These are phyloP conservation scores for Zophobas atratus DNA, from an alignment of 1,140 invertebrate species.

Conservation along the genomic window DNA sequence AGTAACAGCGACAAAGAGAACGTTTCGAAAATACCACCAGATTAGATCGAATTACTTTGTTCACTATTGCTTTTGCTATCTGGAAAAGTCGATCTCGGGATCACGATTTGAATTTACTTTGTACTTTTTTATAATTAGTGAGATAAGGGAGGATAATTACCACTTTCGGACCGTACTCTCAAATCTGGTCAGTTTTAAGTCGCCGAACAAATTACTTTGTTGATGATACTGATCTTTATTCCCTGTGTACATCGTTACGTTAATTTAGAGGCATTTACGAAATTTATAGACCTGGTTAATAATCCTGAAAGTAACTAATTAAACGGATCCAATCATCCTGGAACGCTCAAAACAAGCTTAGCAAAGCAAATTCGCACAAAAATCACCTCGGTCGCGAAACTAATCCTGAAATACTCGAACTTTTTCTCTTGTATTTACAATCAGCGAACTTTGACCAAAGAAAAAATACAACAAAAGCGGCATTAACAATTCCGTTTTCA, in stretches of 20 bases:
- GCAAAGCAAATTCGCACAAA: not conserved
- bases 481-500: conserved; percentile 26
- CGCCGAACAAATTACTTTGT: conserved; percentile 22
- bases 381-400: not conserved
- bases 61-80: not conserved
- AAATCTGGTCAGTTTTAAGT: conserved; percentile 25
- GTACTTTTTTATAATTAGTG: conserved; percentile 10
- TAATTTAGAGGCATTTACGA: conserved; percentile 7
- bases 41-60: conserved; percentile 11
- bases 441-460: conserved; percentile 11
- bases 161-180: not conserved
- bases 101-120: not conserved
- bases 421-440: conserved; percentile 21
- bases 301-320: conserved; percentile 15
- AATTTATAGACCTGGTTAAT: conserved; percentile 5
- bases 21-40: not conserved
- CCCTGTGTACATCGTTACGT: conserved; percentile 18
- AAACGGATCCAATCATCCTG: not conserved
- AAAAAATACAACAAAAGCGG: conserved; percentile 3
- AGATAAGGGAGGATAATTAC: conserved; percentile 9
- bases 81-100: not conserved
- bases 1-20: conserved; percentile 1
- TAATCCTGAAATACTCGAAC: not conserved
- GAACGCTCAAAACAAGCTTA: not conserved
- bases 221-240: conserved; percentile 23